phyloP scores from a whole-genome alignment of 2,113 vertebrate species.

The Perca flavescens region DNA sequence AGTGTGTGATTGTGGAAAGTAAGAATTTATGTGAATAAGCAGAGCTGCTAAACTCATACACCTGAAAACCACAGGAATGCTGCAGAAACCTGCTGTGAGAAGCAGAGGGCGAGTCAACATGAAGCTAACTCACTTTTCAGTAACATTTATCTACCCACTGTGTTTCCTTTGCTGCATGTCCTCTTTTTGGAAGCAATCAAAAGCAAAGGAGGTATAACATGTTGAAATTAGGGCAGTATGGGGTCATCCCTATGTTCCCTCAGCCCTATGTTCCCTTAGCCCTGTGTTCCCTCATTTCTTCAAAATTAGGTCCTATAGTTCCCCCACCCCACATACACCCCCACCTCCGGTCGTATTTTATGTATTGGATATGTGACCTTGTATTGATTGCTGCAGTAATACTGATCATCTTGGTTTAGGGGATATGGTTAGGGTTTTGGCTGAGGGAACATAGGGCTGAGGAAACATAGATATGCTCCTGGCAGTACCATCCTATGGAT shows the following conservation, averaged over 20 bases:
- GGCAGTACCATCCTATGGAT: constrained; percentile 23
- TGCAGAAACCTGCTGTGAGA: constrained; percentile 25
- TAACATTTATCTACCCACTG: constrained; percentile 20
- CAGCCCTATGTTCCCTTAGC: too few species aligned
- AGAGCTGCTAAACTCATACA: constrained; percentile 12
- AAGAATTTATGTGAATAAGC: constrained; percentile 8
- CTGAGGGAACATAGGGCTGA: too few species aligned
- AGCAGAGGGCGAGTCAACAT: constrained; percentile 10
- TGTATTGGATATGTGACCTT: too few species aligned
- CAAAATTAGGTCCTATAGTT: too few species aligned
- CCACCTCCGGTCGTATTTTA: too few species aligned
- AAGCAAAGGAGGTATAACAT: constrained; percentile 22
- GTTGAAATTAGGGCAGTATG: constrained; percentile 4
- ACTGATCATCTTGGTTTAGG: too few species aligned
- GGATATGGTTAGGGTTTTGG: too few species aligned
- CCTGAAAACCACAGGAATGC: constrained; percentile 22
- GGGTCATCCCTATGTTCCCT: too few species aligned
- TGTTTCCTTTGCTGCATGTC: constrained; percentile 22
- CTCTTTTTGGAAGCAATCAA: neutral
- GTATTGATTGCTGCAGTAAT: too few species aligned
- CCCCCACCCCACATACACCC: too few species aligned
- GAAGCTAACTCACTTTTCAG: constrained; percentile 26
- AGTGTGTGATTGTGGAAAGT: neutral
- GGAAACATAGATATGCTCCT: too few species aligned
- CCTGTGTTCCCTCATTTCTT: too few species aligned